These are phyloP conservation scores for Phocides pigmalion DNA, from an alignment of 1,140 invertebrate species.

Conservation along the genomic window DNA sequence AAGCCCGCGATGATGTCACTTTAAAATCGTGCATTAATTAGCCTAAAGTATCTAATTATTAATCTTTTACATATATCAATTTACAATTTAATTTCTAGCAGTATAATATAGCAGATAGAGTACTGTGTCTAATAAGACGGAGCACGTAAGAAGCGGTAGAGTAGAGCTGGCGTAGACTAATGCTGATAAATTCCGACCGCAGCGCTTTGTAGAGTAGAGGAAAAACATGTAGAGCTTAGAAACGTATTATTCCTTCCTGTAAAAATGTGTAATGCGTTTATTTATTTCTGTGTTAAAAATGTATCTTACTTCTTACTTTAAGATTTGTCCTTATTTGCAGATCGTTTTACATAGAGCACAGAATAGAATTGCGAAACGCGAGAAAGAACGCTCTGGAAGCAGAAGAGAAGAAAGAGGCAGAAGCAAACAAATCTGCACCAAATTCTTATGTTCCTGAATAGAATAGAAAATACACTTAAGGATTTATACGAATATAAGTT, in stretches of 20 bases:
- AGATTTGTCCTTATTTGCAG: constrained; percentile 47
- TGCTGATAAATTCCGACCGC: constrained; percentile 13
- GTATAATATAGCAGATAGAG: no score
- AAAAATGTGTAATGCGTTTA: not conserved
- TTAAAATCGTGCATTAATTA: no score
- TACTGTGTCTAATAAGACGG: not conserved
- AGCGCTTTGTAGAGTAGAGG: constrained; percentile 2
- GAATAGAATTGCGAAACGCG: constrained; percentile 48
- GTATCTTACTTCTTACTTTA: not conserved
- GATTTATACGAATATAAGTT: no score
- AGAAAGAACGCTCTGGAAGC: constrained; percentile 69
- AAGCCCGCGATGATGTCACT: no score
- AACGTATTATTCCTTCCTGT: not conserved
- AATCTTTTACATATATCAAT: no score
- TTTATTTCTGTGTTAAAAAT: not conserved
- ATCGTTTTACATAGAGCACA: constrained; percentile 61
- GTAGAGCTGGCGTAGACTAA: constrained; percentile 9
- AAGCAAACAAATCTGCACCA: constrained; percentile 44
- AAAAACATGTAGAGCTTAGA: not conserved
- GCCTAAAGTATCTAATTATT: no score
- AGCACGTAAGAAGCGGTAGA: not conserved
- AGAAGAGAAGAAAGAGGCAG: constrained; percentile 63
- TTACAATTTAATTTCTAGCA: no score
- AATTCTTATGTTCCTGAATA: constrained; percentile 27
- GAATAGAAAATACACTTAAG: no score